phyloP scores from a whole-genome alignment of 1,140 invertebrate species.

The Pseudobourletiella spinata region DNA sequence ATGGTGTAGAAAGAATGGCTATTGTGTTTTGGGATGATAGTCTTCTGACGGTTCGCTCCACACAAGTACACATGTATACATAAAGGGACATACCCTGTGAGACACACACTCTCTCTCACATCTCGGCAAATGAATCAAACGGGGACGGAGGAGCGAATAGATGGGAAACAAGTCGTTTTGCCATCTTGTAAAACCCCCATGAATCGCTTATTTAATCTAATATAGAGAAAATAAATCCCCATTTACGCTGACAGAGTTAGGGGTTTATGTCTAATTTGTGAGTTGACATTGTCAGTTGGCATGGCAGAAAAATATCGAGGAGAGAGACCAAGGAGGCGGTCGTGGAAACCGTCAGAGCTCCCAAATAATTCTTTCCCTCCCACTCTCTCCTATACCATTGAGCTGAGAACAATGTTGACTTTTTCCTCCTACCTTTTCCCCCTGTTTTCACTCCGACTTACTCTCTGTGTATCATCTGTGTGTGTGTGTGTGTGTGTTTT shows the following conservation, averaged over 20 bases:
- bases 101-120: not conserved
- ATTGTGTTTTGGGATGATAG: conserved; percentile 22
- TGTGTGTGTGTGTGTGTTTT: no score
- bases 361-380: not conserved
- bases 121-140: conserved; percentile 18
- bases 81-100: no score
- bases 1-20: conserved; percentile 21
- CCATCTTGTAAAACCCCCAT: conserved; percentile 13
- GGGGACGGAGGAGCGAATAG: conserved; percentile 4
- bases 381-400: not conserved
- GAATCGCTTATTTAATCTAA: conserved; percentile 36
- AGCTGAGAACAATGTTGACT: not conserved
- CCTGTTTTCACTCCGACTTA: no score
- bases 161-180: conserved; percentile 12
- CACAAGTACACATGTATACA: not conserved
- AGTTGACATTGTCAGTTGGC: conserved; percentile 35
- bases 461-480: no score
- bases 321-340: not conserved
- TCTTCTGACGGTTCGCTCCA: conserved; percentile 4
- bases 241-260: conserved; percentile 36
- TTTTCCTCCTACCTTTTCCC: no score
- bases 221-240: conserved; percentile 36
- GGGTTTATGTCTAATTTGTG: conserved; percentile 30
- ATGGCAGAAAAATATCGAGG: conserved; percentile 26
- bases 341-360: not conserved